phyloP scores from a whole-genome alignment of 2,888 invertebrate genomes.

The Geotrupes spiniger region DNA sequence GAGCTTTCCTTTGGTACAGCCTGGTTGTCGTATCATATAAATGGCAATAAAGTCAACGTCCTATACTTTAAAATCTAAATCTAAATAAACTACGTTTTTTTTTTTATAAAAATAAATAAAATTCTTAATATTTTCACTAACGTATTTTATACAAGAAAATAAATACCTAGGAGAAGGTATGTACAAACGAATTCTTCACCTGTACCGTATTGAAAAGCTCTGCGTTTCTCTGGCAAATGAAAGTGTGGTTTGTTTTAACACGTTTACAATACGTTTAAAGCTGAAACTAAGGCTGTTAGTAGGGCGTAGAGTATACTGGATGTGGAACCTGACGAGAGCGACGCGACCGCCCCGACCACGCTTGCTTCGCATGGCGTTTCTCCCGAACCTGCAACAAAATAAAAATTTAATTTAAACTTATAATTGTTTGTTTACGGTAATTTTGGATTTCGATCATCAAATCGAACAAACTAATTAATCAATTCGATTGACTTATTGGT shows the following conservation, averaged over 20 bases:
- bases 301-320: constrained; percentile 22
- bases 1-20: constrained; percentile 29
- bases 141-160: no score
- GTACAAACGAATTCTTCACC: neutral
- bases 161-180: neutral
- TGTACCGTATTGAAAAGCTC: neutral
- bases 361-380: constrained; percentile 45
- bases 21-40: constrained; percentile 17
- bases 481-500: no score
- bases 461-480: no score
- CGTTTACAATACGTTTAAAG: constrained; percentile 36
- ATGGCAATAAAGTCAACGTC: no score
- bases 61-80: no score
- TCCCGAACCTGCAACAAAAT: constrained; percentile 42
- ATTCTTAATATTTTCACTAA: constrained; percentile 24
- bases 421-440: no score
- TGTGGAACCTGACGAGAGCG: constrained; percentile 11
- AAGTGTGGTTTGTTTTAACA: constrained; percentile 14
- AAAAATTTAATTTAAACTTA: no score
- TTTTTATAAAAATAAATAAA: no score
- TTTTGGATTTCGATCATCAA: no score
- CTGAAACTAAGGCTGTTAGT: constrained; percentile 30
- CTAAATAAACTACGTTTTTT: no score
- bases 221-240: constrained; percentile 23
- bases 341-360: constrained; percentile 34